Evolutionary conservation across 2,797 vertebrate genomes (phyloP).

Genomic region (Myotis vivesi): DNA sequence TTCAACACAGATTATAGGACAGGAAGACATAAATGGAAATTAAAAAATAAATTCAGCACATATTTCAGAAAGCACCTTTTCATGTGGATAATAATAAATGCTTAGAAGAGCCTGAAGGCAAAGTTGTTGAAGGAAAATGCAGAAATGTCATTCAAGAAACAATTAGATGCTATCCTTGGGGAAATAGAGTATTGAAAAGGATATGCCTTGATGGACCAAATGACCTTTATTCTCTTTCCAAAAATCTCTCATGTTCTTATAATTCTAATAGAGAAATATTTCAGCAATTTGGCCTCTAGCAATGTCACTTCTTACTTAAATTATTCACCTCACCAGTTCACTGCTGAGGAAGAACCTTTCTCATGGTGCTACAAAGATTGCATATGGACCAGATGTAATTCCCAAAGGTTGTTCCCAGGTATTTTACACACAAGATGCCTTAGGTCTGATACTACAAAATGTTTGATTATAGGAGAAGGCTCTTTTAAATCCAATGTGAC

Average conservation of each 20-base stretch:
- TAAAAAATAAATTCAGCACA: constrained; percentile 83
- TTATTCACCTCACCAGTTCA: constrained; percentile 78
- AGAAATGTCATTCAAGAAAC: constrained; percentile 84
- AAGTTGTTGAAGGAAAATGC: constrained; percentile 83
- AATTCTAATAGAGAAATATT: constrained; percentile 82
- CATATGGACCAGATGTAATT: constrained; percentile 33
- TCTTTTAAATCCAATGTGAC: neutral
- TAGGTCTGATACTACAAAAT: neutral
- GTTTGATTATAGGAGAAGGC: neutral
- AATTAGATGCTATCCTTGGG: constrained; percentile 83
- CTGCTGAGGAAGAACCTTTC: constrained; percentile 63
- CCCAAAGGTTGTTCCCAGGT: neutral
- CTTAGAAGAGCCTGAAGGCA: constrained; percentile 80
- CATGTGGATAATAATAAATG: constrained; percentile 83
- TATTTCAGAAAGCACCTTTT: constrained; percentile 84
- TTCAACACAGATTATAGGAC: constrained; percentile 77
- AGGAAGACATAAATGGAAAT: constrained; percentile 81
- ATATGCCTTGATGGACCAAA: constrained; percentile 82
- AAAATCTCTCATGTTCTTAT: constrained; percentile 80
- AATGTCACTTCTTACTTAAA: constrained; percentile 83
- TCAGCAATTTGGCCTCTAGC: constrained; percentile 83
- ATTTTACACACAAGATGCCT: constrained; percentile 38
- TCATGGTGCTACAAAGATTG: constrained; percentile 53
- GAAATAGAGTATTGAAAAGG: constrained; percentile 81
- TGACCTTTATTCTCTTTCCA: constrained; percentile 84